Evolutionary conservation across 2,797 vertebrate species (phyloP), one percentile per base, ranked within the genome.

Genomic region (Diglossa cyanea): DNA sequence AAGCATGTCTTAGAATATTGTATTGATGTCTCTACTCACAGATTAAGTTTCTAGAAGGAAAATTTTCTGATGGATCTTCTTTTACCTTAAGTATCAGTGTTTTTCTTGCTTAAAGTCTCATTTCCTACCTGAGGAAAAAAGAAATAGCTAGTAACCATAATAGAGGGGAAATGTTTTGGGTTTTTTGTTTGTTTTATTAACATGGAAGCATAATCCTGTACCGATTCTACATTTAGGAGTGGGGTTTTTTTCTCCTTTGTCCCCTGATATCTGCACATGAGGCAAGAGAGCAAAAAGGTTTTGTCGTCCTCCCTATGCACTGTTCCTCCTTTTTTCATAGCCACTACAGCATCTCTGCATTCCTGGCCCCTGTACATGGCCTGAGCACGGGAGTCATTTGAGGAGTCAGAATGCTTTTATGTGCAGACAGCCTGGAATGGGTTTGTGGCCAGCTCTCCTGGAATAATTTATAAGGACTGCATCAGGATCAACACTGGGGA

Each of bases 391-490:
- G 54, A 53, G 15, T 66, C 9, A 30, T 82, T 35, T 3, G 10
- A 63, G 63, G 48, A 76, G 24, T 50, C 55, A 61, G 86, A 53
- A 73, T 48, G 60, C n/a, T 82, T 87, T 76, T 66, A 35, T 70
- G 37, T 81, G 13, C 60, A 72, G 33, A 10, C 58, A 51, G 60
- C n/a, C 21, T 55, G n/a, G 54, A 33, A 55, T 24, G 54, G 54
- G 20, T 55, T 55, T 55, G 33, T 55, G 54, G 21, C 17, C 62
- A 61, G 31, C 31, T 58, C 25, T 37, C 60, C 44, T 75, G 51
- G 63, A 73, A 73, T 92, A 54, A 68, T 86, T 88, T 68, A 33
- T 62, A 76, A 88, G 73, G 35, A 23, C 50, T 89, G 13, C 25
- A 51, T 72, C 39, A 53, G 67, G 35, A 62, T n/a, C 31, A 62